Conservation (phyloP, 1,140 invertebrate species). For the Orius insidiosus region DNA sequence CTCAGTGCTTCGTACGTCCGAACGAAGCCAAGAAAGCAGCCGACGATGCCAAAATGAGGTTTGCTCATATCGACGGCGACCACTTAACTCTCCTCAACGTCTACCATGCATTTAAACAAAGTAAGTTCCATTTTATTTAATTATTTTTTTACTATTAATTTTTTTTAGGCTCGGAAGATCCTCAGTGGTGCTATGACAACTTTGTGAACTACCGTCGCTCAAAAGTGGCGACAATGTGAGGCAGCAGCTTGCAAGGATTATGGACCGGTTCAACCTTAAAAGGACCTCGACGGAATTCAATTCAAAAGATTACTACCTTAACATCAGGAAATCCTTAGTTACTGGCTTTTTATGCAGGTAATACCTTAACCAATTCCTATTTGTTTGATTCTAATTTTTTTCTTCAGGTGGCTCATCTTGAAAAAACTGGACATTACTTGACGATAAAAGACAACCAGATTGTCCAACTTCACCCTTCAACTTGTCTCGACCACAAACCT, state of each 20-base stretch:
- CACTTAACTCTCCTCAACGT: slow-evolving; percentile 92
- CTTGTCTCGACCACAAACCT: slow-evolving; percentile 91
- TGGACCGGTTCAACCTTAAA: slow-evolving; percentile 96
- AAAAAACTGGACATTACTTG: slow-evolving; percentile 89
- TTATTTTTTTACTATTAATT: no score
- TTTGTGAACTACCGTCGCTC: slow-evolving; percentile 95
- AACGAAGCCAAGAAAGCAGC: slow-evolving; percentile 98
- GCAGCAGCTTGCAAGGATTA: slow-evolving; percentile 88
- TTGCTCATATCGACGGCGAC: slow-evolving; percentile 93
- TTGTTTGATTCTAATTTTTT: no score
- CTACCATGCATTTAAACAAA: slow-evolving; percentile 89
- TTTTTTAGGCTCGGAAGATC: no score
- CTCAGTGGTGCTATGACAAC: slow-evolving; percentile 99
- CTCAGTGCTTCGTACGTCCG: slow-evolving; percentile 97
- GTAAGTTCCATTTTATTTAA: no score
- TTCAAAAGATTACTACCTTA: no score
- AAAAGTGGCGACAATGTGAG: slow-evolving; percentile 89
- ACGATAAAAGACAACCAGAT: slow-evolving; percentile 93
- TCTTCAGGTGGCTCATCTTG: slow-evolving; percentile 86
- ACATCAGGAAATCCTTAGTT: slow-evolving; percentile 87
- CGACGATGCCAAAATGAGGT: slow-evolving; percentile 97
- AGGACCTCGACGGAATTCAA: slow-evolving; percentile 80
- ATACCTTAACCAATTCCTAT: no score
- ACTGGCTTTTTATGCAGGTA: no score
- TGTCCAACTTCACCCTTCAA: slow-evolving; percentile 91